Evolutionary conservation across 2,888 invertebrate species (phyloP).

Genomic region (Drosophila multiciliata): DNA sequence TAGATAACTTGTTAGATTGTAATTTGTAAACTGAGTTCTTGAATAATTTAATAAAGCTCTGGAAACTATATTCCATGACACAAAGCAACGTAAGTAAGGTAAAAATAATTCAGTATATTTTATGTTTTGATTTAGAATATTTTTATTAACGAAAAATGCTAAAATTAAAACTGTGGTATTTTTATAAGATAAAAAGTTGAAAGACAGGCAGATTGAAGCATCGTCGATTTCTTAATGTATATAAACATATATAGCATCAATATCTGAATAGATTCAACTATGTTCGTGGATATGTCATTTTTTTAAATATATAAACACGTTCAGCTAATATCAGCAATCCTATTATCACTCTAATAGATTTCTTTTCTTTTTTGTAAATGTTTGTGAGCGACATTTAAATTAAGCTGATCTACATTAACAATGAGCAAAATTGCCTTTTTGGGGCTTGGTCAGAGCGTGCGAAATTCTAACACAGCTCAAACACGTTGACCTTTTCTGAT

Average conservation of each 20-base stretch:
- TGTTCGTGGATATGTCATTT: background rate
- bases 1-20: background rate
- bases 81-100: background rate
- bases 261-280: background rate
- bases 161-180: background rate
- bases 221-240: background rate
- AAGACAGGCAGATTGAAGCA: background rate
- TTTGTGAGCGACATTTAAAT: slow-evolving; percentile 2
- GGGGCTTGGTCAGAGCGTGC: slow-evolving; percentile 45
- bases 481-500: slow-evolving; percentile 18
- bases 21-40: background rate
- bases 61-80: background rate
- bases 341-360: background rate
- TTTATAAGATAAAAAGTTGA: background rate
- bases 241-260: background rate
- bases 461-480: slow-evolving; percentile 35
- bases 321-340: background rate
- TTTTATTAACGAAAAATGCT: background rate
- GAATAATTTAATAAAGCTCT: background rate
- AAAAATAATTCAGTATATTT: background rate
- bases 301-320: background rate
- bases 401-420: slow-evolving; percentile 11
- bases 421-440: slow-evolving; percentile 16
- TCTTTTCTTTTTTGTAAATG: background rate
- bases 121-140: background rate